Evolutionary conservation across 2,113 vertebrate genomes (phyloP).

Genomic region (Toxotes jaculatrix): DNA sequence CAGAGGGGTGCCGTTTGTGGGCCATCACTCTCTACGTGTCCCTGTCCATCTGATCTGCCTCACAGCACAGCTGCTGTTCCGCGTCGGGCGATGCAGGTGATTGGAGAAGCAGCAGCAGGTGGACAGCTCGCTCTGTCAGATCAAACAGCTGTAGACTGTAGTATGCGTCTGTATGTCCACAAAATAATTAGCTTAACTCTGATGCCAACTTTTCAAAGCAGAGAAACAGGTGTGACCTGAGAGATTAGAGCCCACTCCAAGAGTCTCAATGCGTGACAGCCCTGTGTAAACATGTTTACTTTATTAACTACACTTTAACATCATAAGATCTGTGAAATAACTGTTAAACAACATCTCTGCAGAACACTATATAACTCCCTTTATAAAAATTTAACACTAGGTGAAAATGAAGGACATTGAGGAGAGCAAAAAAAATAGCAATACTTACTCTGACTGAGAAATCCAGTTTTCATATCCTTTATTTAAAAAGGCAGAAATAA

Average conservation of each 20-base stretch:
- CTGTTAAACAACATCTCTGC: not conserved
- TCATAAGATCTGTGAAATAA: not conserved
- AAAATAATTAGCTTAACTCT: conserved; percentile 43
- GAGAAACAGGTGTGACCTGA: conserved; percentile 2
- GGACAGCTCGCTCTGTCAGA: conserved; percentile 38
- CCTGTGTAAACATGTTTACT: not conserved
- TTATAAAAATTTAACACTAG: not conserved
- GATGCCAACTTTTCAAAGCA: conserved; percentile 30
- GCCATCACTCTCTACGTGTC: conserved; percentile 31
- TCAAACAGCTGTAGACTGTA: conserved; percentile 48
- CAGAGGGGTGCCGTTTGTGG: conserved; percentile 27
- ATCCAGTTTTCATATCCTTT: not conserved
- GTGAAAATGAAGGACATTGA: not conserved
- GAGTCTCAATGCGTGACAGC: not conserved
- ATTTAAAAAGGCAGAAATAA: too few species aligned
- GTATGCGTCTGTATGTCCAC: conserved; percentile 17
- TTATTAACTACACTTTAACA: not conserved
- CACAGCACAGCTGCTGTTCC: conserved; percentile 55
- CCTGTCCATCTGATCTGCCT: conserved; percentile 44
- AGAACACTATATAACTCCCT: not conserved
- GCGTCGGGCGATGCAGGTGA: conserved; percentile 47
- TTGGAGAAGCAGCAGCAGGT: conserved; percentile 52
- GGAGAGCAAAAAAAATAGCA: not conserved
- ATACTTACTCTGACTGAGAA: not conserved
- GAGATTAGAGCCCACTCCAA: not conserved